phyloP scores from a whole-genome alignment of 2,113 vertebrate genomes.

The Rutilus rutilus region DNA sequence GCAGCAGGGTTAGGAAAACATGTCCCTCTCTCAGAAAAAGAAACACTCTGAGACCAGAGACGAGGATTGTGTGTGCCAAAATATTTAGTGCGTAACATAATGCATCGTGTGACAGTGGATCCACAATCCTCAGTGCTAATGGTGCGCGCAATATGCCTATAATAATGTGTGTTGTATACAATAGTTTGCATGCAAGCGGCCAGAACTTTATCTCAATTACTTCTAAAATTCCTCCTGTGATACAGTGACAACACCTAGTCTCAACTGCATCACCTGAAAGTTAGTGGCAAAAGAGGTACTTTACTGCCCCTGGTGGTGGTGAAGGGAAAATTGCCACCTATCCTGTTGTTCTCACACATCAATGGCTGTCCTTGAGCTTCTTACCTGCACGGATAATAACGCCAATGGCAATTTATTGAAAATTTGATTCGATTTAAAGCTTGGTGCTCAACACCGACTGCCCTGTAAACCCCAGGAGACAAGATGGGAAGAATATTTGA shows the following conservation, averaged over 20 bases:
- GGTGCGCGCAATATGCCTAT: background rate
- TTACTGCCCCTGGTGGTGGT: constrained; percentile 4
- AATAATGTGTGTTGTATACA: background rate
- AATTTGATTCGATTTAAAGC: constrained; percentile 44
- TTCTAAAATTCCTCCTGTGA: background rate
- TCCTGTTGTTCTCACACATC: constrained; percentile 15
- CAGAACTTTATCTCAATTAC: constrained; percentile 2
- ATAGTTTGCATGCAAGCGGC: background rate
- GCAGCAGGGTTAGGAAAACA: constrained; percentile 45
- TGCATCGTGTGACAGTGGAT: background rate
- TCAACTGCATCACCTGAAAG: background rate
- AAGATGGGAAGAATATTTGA: constrained; percentile 31
- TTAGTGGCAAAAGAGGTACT: background rate
- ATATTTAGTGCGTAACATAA: background rate
- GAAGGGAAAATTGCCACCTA: background rate
- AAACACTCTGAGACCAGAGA: constrained; percentile 9
- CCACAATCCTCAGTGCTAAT: background rate
- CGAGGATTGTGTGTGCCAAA: constrained; percentile 5
- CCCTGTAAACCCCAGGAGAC: constrained; percentile 8
- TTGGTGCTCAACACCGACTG: constrained; percentile 14
- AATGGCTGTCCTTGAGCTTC: constrained; percentile 30
- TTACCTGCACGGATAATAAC: constrained; percentile 8
- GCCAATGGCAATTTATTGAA: constrained; percentile 13
- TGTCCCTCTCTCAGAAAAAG: constrained; percentile 18
- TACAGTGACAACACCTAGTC: background rate